Evolutionary conservation across 2,113 vertebrate genomes (phyloP).

Genomic region (Addax nasomaculatus): DNA sequence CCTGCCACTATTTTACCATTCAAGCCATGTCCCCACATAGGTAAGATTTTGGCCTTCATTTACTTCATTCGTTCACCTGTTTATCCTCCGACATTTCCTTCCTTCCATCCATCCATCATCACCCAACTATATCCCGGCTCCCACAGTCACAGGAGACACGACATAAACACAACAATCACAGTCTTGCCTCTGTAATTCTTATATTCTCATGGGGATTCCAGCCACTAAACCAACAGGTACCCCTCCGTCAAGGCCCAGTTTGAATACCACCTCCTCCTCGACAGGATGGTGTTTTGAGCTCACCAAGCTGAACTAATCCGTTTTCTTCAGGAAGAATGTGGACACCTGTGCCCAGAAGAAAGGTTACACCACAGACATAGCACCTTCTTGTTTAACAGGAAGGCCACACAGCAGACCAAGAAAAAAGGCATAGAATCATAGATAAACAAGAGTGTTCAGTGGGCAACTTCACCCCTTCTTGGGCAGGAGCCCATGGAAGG

Average conservation of each 20-base stretch:
- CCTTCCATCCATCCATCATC: background rate
- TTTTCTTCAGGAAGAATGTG: background rate
- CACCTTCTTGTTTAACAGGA: background rate
- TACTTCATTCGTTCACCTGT: background rate
- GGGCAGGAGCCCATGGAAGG: background rate
- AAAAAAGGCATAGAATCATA: background rate
- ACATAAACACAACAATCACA: rapidly evolving
- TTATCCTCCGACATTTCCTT: background rate
- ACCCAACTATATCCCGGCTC: background rate
- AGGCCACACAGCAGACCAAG: background rate
- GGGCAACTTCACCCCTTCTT: background rate
- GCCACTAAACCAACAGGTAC: rapidly evolving
- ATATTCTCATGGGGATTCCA: background rate
- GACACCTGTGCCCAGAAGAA: background rate
- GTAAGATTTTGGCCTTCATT: background rate
- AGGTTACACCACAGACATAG: background rate
- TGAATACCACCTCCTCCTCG: background rate
- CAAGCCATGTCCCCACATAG: background rate
- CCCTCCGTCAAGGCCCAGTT: background rate
- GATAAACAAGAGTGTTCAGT: rapidly evolving
- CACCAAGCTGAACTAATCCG: background rate
- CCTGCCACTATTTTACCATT: background rate
- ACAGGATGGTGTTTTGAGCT: background rate
- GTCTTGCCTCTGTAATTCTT: background rate
- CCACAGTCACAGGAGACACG: background rate